Conservation (phyloP, 1,140 invertebrate genomes). For the Odontomachus brunneus region DNA sequence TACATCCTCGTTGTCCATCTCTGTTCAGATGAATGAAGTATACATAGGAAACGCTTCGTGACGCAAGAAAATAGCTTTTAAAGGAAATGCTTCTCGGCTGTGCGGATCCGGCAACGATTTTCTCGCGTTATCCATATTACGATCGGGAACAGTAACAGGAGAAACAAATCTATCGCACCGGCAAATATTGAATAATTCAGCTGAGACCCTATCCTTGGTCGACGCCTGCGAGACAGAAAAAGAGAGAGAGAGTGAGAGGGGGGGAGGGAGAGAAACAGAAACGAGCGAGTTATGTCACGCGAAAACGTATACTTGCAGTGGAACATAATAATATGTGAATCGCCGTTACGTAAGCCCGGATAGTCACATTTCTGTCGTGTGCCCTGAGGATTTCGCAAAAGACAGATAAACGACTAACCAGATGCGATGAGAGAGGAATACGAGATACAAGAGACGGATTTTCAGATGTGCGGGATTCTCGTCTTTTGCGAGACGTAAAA, state of each 20-base stretch:
- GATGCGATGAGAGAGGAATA: neutral
- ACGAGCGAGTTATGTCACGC: constrained; percentile 74
- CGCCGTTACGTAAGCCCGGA: constrained; percentile 62
- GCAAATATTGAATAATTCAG: constrained; percentile 80
- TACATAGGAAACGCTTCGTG: constrained; percentile 27
- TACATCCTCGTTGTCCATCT: neutral
- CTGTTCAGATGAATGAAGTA: constrained; percentile 22
- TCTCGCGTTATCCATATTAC: constrained; percentile 17
- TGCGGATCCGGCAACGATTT: constrained; percentile 30
- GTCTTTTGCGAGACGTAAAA: neutral
- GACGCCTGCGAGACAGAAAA: constrained; percentile 51
- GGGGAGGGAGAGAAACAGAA: neutral
- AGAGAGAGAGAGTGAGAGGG: too few species aligned
- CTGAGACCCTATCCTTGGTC: constrained; percentile 74
- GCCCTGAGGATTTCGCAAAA: constrained; percentile 50
- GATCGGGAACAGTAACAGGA: constrained; percentile 37
- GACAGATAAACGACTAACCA: constrained; percentile 11
- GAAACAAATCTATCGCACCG: constrained; percentile 69
- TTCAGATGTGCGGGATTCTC: neutral
- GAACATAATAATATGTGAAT: constrained; percentile 71
- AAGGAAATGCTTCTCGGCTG: constrained; percentile 12
- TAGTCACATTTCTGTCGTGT: constrained; percentile 40
- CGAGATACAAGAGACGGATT: neutral
- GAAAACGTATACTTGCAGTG: constrained; percentile 67
- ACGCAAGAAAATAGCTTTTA: constrained; percentile 20